Evolutionary conservation across 2,797 vertebrate genomes (phyloP), one percentile per base, ranked within the genome.

Genomic region (Trachurus trachurus): DNA sequence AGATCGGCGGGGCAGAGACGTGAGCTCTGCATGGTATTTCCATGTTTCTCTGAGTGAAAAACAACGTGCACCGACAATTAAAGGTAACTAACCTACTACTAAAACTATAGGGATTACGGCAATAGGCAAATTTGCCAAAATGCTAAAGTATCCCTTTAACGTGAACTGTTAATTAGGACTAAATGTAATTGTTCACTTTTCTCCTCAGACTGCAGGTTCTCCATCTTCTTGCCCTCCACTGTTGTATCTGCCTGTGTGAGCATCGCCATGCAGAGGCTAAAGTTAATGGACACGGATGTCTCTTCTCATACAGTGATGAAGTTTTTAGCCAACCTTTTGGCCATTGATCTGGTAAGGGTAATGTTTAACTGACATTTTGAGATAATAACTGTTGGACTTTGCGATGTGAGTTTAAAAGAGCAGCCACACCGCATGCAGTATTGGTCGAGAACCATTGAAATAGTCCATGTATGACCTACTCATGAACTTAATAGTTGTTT

Each of bases 191-290:
- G 47, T 22, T n/a, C 5, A 65, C 17, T 61, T 50, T 67, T 67
- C 15, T 79, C 34, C 15, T 22, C 76, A 94, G 93, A 94, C 44
- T 76, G 58, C 75, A 90, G 62, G 71, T 90, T 89, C 81, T 88
- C 80, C 19, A 60, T 37, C 15, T 92, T 92, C 83, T 26, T 80
- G 50, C 93, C 93, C 8, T 94, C 93, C 50, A 82, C 84, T 22
- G 29, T 93, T 15, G 87, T 82, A 0, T 92, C 91, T 71, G 92
- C 86, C 49, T 92, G 90, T 39, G 85, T 93, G 37, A 83, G 71
- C 71, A n/a, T 71, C 3, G 84, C 91, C 66, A 29, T 31, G 4
- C 83, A 84, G 50, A 86, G 42, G 40, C 82, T 92, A 2, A 79
- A 82, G 29, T 42, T 85, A 56, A 34, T 56, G 80, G 87, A 90